Percentiles rank a stretch among this genome's conserved stretches.
phyloP scores from a whole-genome alignment of 2,797 vertebrate species.

The Mus spretus region DNA sequence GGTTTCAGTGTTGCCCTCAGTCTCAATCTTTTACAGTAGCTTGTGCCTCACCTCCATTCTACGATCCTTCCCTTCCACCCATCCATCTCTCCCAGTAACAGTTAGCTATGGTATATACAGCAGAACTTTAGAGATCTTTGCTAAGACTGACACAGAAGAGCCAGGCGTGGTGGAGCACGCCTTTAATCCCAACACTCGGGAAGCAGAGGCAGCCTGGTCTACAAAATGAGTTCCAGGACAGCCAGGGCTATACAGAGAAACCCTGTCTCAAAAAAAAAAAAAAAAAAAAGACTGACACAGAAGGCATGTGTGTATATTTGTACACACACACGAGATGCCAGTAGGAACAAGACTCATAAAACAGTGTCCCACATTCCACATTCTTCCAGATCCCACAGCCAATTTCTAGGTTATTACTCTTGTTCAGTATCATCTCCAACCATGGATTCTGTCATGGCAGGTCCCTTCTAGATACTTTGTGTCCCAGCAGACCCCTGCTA shows the following conservation, averaged over 20 bases:
- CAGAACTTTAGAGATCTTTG: constrained; percentile 61
- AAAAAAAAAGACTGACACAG: not conserved
- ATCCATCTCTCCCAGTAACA: not conserved
- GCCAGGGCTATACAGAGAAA: no score
- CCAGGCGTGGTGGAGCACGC: no score
- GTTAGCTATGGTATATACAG: not conserved
- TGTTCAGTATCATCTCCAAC: constrained; percentile 13
- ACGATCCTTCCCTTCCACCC: not conserved
- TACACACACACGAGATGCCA: not conserved
- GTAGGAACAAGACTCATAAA: constrained; percentile 26
- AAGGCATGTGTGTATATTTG: not conserved
- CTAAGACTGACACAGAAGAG: not conserved
- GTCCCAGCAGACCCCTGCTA: not conserved
- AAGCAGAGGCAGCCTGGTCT: no score
- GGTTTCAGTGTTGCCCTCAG: not conserved
- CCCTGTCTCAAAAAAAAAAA: no score
- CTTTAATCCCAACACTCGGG: no score
- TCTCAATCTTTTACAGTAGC: not conserved
- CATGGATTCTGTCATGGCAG: constrained; percentile 6
- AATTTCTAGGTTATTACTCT: constrained; percentile 20
- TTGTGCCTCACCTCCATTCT: not conserved
- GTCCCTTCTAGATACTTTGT: not conserved
- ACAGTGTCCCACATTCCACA: constrained; percentile 14
- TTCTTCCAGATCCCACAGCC: not conserved
- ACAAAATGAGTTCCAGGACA: no score